These are phyloP conservation scores for Aplidium turbinatum DNA, from an alignment of 23 tunicate species.

Conservation along the genomic window DNA sequence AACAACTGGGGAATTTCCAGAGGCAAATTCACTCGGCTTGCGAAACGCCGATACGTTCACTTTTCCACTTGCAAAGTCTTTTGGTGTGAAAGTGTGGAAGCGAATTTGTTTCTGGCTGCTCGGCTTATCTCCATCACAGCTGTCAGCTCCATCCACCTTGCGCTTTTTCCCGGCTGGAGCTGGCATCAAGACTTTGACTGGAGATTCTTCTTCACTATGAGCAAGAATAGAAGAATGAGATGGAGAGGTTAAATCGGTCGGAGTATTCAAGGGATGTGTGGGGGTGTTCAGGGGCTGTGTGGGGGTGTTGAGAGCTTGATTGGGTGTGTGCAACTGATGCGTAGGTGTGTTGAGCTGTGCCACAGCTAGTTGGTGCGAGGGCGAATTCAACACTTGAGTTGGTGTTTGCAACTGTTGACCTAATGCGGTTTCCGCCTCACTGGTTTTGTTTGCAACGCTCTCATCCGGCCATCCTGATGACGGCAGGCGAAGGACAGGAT, in stretches of 20 bases:
- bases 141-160: slow-evolving; percentile 20
- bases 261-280: slow-evolving; percentile 58
- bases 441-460: slow-evolving; percentile 21
- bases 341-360: slow-evolving; percentile 49
- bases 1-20: not conserved
- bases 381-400: slow-evolving; percentile 61
- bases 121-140: not conserved
- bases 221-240: not conserved
- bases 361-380: slow-evolving; percentile 45
- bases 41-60: slow-evolving; percentile 66
- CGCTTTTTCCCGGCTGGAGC: slow-evolving; percentile 51
- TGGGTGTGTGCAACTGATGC: slow-evolving; percentile 51
- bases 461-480: slow-evolving; percentile 57
- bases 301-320: slow-evolving; percentile 57
- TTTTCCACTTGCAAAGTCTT: slow-evolving; percentile 43
- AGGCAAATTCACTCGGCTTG: slow-evolving; percentile 55
- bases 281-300: slow-evolving; percentile 63
- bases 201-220: slow-evolving; percentile 23
- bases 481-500: slow-evolving; percentile 55
- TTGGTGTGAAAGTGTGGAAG: slow-evolving; percentile 66
- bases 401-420: slow-evolving; percentile 66
- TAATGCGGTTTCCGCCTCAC: not conserved
- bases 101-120: slow-evolving; percentile 21
- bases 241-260: slow-evolving; percentile 31
- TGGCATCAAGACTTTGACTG: slow-evolving; percentile 45